These are phyloP conservation scores for Dasyurus viverrinus DNA, from an alignment of 2,113 vertebrate species.

Conservation along the genomic window DNA sequence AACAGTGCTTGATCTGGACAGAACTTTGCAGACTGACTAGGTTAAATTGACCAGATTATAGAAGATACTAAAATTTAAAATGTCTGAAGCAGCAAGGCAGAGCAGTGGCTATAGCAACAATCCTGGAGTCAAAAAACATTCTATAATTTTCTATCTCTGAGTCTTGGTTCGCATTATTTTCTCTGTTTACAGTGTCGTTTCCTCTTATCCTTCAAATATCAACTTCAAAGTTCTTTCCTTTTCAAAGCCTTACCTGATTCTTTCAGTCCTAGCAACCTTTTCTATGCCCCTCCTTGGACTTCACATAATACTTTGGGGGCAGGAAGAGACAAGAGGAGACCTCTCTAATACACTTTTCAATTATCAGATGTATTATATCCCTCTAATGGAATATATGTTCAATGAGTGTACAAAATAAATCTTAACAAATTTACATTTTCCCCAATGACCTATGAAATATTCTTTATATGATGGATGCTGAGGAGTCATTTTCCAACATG, in stretches of 20 bases:
- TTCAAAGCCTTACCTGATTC: too few species aligned
- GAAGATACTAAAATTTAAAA: background rate
- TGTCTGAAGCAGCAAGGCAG: background rate
- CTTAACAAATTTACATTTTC: background rate
- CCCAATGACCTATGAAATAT: background rate
- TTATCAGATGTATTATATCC: background rate
- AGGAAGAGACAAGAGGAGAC: too few species aligned
- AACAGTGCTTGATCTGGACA: background rate
- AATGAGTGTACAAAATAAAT: background rate
- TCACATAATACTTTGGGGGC: background rate
- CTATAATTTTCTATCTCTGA: background rate
- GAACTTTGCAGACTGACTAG: background rate
- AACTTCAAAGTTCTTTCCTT: background rate
- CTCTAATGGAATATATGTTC: background rate
- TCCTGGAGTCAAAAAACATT: background rate
- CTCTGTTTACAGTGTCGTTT: background rate
- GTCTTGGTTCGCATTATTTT: background rate
- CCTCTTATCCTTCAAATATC: background rate
- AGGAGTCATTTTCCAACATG: background rate
- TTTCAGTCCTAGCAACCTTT: background rate
- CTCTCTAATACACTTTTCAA: background rate
- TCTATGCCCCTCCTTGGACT: background rate
- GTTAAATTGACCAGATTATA: background rate
- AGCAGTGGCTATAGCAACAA: too few species aligned
- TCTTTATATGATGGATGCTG: background rate